These are phyloP conservation scores for Caradrina kadenii DNA, from an alignment of 2,888 invertebrate genomes.

Conservation along the genomic window DNA sequence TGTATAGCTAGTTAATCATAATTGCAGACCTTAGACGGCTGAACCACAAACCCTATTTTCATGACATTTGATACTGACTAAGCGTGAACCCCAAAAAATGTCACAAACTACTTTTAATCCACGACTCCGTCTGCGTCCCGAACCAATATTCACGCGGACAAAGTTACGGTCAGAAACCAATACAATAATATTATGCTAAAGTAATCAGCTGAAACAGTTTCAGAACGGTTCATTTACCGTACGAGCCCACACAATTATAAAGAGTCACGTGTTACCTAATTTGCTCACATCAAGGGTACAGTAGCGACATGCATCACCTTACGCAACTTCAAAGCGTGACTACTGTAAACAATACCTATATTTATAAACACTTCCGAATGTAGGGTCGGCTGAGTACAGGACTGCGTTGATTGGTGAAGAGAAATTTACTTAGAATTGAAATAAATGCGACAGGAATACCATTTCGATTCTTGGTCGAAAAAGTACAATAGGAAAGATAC, in stretches of 20 bases:
- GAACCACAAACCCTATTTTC: too few relatives aligned
- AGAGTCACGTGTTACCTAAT: slow-evolving; percentile 30
- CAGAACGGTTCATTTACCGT: slow-evolving; percentile 7
- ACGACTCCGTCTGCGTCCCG: too few relatives aligned
- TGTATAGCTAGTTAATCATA: too few relatives aligned
- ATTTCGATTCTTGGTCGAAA: too few relatives aligned
- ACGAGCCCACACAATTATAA: not conserved
- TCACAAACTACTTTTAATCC: too few relatives aligned
- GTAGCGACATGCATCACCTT: slow-evolving; percentile 34
- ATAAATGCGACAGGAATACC: not conserved
- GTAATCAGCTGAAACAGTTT: not conserved
- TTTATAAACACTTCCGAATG: slow-evolving; percentile 46
- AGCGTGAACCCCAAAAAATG: too few relatives aligned
- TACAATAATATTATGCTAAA: not conserved
- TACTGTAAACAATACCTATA: slow-evolving; percentile 35
- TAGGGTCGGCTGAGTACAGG: slow-evolving; percentile 7
- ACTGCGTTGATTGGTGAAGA: not conserved
- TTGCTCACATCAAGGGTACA: slow-evolving; percentile 24
- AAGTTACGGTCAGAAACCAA: too few relatives aligned
- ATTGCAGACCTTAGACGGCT: too few relatives aligned
- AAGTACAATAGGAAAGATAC: too few relatives aligned
- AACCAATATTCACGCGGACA: too few relatives aligned
- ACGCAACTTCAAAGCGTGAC: slow-evolving; percentile 27
- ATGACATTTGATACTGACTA: too few relatives aligned
- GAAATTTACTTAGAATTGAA: not conserved